Conservation (phyloP, 2,888 invertebrate genomes). For the Phyto melanocephala region DNA sequence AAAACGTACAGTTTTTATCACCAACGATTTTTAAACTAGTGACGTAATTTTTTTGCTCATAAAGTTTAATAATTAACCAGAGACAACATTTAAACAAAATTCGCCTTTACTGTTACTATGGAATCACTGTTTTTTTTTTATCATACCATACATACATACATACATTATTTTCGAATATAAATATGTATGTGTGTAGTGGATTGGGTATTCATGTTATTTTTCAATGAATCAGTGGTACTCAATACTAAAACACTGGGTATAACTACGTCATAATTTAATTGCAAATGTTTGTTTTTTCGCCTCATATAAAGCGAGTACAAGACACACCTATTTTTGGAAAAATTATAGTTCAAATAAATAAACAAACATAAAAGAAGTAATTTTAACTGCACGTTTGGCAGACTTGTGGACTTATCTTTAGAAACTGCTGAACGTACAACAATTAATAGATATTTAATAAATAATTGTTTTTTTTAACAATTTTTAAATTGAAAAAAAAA, state of each 20-base stretch:
- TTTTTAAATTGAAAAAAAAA: too few species aligned
- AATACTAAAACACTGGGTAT: not conserved
- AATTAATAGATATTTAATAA: too few species aligned
- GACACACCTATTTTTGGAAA: conserved; percentile 19
- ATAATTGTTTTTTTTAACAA: too few species aligned
- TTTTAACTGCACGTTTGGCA: too few species aligned
- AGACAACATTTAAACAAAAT: not conserved
- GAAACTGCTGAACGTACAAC: too few species aligned
- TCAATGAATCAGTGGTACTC: conserved; percentile 19
- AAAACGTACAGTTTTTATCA: conserved; percentile 55
- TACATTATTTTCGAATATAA: too few species aligned
- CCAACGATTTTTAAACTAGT: conserved; percentile 24
- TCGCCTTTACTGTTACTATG: conserved; percentile 27
- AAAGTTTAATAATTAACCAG: conserved; percentile 20
- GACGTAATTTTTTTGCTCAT: conserved; percentile 45
- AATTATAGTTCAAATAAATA: too few species aligned
- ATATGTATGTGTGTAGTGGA: too few species aligned
- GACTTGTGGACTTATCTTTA: too few species aligned
- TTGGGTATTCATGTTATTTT: not conserved
- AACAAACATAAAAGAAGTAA: too few species aligned
- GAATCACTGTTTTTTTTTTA: not conserved
- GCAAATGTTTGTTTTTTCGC: not conserved
- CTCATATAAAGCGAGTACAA: not conserved
- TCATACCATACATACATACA: too few species aligned
- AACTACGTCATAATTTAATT: conserved; percentile 19